Percentiles rank a stretch among this genome's conserved stretches.
Evolutionary conservation across 2,888 invertebrate species (phyloP).

Genomic region (Acronicta psi): DNA sequence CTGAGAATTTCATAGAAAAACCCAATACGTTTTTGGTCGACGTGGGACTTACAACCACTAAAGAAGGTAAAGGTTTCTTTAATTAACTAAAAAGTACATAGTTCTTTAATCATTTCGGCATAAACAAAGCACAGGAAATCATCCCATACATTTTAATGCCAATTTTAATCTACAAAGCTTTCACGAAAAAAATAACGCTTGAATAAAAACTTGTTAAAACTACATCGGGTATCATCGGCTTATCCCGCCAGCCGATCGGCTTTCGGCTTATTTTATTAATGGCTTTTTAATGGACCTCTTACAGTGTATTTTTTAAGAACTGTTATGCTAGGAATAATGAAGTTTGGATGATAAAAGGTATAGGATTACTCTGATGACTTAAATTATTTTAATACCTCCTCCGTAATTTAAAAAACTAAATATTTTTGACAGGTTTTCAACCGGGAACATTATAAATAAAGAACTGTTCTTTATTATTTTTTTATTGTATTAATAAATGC

Average conservation of each 20-base stretch:
- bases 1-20: no score
- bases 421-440: no score
- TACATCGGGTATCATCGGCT: not conserved
- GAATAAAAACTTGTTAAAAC: conserved; percentile 1
- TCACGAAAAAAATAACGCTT: not conserved
- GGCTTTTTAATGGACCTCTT: conserved; percentile 1
- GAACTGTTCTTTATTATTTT: no score
- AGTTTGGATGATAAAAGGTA: not conserved
- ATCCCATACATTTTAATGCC: not conserved
- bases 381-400: not conserved
- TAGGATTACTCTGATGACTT: not conserved
- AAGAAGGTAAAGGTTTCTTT: no score
- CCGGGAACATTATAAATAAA: no score
- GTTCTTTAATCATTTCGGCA: no score
- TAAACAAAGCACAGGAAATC: not conserved
- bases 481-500: no score
- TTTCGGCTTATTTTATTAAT: not conserved
- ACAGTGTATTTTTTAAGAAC: not conserved
- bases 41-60: no score
- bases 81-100: no score
- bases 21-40: no score
- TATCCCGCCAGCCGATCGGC: not conserved
- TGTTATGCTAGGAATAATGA: not conserved
- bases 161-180: not conserved
- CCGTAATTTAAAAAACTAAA: no score